These are phyloP conservation scores for Glaucomys volans DNA, from an alignment of 2,113 vertebrate genomes.

Conservation along the genomic window DNA sequence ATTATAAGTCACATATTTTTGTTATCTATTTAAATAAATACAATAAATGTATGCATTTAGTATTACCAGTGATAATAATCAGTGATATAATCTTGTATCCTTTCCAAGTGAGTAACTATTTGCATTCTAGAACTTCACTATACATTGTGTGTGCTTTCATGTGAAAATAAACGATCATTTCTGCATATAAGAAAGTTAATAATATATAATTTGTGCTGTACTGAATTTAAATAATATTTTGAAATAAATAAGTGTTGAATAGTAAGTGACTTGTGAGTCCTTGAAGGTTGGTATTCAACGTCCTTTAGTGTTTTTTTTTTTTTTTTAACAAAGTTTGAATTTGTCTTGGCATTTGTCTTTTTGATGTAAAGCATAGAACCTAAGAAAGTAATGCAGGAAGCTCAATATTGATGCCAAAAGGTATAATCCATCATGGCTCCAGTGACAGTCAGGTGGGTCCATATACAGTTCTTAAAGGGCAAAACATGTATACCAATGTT, in stretches of 20 bases:
- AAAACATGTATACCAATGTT: neutral
- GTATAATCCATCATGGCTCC: slow-evolving; percentile 56
- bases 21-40: slow-evolving; percentile 7
- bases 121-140: neutral
- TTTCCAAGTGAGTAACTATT: neutral
- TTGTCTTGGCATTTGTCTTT: slow-evolving; percentile 69
- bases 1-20: neutral
- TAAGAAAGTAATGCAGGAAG: slow-evolving; percentile 58
- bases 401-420: slow-evolving; percentile 55
- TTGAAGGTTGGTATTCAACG: neutral
- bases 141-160: neutral
- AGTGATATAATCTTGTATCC: neutral
- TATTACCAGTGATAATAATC: neutral
- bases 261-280: neutral
- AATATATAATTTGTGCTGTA: neutral
- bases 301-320: neutral
- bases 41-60: neutral
- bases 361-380: slow-evolving; percentile 56
- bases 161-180: neutral
- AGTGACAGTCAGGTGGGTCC: neutral
- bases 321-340: slow-evolving; percentile 40
- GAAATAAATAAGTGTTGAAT: neutral
- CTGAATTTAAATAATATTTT: neutral
- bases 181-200: neutral
- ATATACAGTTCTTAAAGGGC: neutral